Evolutionary conservation across 2,888 invertebrate genomes (phyloP).

Genomic region (Sericinus montela): DNA sequence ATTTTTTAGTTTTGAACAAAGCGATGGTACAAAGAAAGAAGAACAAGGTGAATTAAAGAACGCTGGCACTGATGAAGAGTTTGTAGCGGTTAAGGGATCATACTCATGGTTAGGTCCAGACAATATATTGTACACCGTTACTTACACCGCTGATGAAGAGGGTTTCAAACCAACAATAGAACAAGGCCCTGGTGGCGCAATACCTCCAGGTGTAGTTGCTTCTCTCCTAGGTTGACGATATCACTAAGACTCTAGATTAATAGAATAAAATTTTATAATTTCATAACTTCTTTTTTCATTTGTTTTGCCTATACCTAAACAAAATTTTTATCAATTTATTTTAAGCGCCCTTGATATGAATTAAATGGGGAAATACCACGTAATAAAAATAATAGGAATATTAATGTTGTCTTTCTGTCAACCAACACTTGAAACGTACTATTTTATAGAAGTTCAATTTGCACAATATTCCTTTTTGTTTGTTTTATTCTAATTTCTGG

Average conservation of each 20-base stretch:
- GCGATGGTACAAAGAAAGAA: slow-evolving; percentile 69
- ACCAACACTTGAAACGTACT: too few relatives aligned
- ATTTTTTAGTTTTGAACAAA: slow-evolving; percentile 64
- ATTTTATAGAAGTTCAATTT: too few relatives aligned
- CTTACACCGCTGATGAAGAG: slow-evolving; percentile 77
- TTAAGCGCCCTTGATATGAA: too few relatives aligned
- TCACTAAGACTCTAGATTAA: not conserved
- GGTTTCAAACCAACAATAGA: slow-evolving; percentile 73
- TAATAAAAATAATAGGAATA: too few relatives aligned
- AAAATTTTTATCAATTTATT: too few relatives aligned
- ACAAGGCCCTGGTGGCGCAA: slow-evolving; percentile 44
- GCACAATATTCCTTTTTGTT: too few relatives aligned
- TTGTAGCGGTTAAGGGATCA: slow-evolving; percentile 67
- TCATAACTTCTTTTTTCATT: not conserved
- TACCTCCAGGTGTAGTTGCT: slow-evolving; percentile 48
- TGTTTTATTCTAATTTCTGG: too few relatives aligned
- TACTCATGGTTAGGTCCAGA: slow-evolving; percentile 73
- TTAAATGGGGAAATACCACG: too few relatives aligned
- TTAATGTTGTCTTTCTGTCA: too few relatives aligned
- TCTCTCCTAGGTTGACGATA: slow-evolving; percentile 49
- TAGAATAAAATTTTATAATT: not conserved
- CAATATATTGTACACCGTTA: slow-evolving; percentile 66
- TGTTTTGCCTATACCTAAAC: too few relatives aligned
- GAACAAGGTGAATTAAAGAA: slow-evolving; percentile 75
- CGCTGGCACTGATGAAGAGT: slow-evolving; percentile 71